These are phyloP conservation scores for Triops cancriformis DNA, from an alignment of 1,140 invertebrate genomes.

Conservation along the genomic window DNA sequence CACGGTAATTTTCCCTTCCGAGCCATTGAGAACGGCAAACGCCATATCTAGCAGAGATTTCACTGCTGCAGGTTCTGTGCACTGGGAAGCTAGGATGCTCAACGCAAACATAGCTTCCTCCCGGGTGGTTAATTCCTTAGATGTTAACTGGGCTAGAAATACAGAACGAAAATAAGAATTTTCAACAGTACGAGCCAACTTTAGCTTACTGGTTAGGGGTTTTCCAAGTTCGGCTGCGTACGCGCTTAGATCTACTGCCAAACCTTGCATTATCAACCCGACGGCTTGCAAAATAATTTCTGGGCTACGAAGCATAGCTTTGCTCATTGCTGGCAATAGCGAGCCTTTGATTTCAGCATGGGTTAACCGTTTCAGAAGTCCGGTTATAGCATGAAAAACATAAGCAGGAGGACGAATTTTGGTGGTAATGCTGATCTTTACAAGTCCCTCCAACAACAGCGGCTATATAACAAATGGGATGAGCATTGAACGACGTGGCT, in stretches of 20 bases:
- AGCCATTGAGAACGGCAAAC: conserved; percentile 78
- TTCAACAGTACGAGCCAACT: too few species aligned
- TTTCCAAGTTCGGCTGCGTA: conserved; percentile 73
- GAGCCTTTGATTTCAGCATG: conserved; percentile 64
- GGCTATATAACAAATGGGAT: conserved; percentile 38
- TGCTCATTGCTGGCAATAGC: conserved; percentile 76
- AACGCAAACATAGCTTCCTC: conserved; percentile 59
- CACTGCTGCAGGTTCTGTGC: conserved; percentile 57
- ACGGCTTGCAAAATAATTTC: conserved; percentile 80
- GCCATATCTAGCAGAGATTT: conserved; percentile 59
- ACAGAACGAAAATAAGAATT: not conserved
- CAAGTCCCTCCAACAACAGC: conserved; percentile 60
- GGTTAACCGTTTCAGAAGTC: conserved; percentile 54
- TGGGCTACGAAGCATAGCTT: conserved; percentile 85
- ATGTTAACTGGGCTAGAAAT: conserved; percentile 38
- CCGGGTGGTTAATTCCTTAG: conserved; percentile 41
- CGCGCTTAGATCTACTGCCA: conserved; percentile 68
- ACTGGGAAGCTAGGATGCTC: conserved; percentile 59
- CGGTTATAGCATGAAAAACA: conserved; percentile 54
- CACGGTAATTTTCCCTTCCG: conserved; percentile 83
- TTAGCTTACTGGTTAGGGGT: conserved; percentile 63
- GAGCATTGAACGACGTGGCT: too few species aligned
- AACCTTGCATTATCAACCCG: conserved; percentile 56
- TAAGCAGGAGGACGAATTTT: conserved; percentile 63
- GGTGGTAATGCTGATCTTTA: conserved; percentile 69